Conservation (phyloP, 2,888 invertebrate species). For the Melieria crassipennis region DNA sequence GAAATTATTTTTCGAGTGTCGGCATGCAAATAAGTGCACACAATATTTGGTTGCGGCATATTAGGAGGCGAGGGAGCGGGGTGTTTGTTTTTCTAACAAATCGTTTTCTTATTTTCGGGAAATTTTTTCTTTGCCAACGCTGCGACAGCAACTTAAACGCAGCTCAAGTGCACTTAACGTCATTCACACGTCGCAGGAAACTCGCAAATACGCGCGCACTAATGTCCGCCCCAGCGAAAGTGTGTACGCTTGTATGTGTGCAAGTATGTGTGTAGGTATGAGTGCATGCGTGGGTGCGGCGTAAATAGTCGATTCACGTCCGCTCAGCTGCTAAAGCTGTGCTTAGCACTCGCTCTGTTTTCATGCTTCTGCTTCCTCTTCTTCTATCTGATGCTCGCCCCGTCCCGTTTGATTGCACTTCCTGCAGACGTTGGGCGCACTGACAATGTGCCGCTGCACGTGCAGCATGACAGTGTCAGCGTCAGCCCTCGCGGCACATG, state of each 20-base stretch:
- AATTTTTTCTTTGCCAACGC: neutral
- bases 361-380: neutral
- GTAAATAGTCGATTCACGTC: neutral
- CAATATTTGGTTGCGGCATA: too few species aligned
- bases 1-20: constrained; percentile 8
- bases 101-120: neutral
- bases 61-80: too few species aligned
- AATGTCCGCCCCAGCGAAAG: too few species aligned
- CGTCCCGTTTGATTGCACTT: neutral
- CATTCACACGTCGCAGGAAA: neutral
- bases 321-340: neutral
- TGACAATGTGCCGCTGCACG: too few species aligned
- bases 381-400: neutral
- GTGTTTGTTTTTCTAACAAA: neutral
- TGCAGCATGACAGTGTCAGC: too few species aligned
- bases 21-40: neutral
- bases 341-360: neutral
- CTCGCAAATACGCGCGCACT: neutral
- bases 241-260: neutral
- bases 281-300: neutral
- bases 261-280: neutral
- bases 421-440: neutral
- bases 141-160: constrained; percentile 1
- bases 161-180: neutral
- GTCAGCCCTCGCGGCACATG: neutral